Evolutionary conservation across 2,797 vertebrate species (phyloP).

Genomic region (Siniperca undulata): DNA sequence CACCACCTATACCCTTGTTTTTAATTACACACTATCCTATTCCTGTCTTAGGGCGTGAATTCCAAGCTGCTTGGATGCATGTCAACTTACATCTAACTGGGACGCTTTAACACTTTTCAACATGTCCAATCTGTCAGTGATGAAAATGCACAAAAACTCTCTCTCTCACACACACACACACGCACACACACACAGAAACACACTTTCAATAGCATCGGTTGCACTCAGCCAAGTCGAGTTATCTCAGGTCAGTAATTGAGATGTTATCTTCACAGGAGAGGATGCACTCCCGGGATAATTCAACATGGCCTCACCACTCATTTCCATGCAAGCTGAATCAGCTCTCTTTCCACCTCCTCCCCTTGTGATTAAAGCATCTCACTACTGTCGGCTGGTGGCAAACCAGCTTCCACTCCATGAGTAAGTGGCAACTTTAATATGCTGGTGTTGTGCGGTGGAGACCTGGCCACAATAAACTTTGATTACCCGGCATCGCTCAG

Average conservation of each 20-base stretch:
- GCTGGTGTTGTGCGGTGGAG: conserved; percentile 13
- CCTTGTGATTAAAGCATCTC: conserved; percentile 60
- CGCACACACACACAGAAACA: conserved; percentile 13
- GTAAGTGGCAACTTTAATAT: conserved; percentile 48
- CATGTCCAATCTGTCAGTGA: conserved; percentile 53
- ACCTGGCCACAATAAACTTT: conserved; percentile 55
- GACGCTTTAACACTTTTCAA: conserved; percentile 58
- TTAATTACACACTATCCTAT: conserved; percentile 88
- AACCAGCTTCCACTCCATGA: conserved; percentile 46
- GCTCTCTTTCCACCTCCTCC: conserved; percentile 34
- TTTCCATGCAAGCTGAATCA: conserved; percentile 76
- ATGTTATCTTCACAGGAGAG: conserved; percentile 77
- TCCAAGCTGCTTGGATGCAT: conserved; percentile 64
- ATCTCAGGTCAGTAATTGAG: conserved; percentile 83
- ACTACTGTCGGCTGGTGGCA: conserved; percentile 43
- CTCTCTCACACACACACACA: conserved; percentile 14
- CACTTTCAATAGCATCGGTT: conserved; percentile 44
- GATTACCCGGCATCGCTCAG: conserved; percentile 46
- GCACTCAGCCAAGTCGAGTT: conserved; percentile 57
- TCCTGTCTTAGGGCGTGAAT: conserved; percentile 81
- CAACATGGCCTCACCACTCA: conserved; percentile 54
- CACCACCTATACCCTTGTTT: conserved; percentile 58
- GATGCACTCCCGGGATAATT: conserved; percentile 73
- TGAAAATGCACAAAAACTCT: conserved; percentile 36
- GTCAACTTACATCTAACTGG: conserved; percentile 54